These are phyloP conservation scores for Ormyrus labotus DNA, from an alignment of 2,888 invertebrate species.

Conservation along the genomic window DNA sequence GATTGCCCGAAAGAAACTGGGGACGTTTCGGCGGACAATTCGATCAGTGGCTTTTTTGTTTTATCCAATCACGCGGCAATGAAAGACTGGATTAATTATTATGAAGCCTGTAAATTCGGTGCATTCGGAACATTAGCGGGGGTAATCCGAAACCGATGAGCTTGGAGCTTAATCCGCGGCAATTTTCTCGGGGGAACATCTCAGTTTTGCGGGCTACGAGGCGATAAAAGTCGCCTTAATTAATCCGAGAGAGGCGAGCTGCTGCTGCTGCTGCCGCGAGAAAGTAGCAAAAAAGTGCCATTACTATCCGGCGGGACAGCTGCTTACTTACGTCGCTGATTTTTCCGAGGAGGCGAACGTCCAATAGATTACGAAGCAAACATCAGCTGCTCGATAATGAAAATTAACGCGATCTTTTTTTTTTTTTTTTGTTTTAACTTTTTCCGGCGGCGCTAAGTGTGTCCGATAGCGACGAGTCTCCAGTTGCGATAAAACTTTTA, in stretches of 20 bases:
- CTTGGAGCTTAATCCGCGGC: background rate
- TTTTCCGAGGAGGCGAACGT: constrained; percentile 4
- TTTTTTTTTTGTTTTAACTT: too few relatives aligned
- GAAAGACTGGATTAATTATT: too few relatives aligned
- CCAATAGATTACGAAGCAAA: background rate
- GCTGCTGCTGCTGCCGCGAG: background rate
- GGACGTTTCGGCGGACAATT: too few relatives aligned
- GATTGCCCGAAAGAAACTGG: too few relatives aligned
- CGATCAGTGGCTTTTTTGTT: too few relatives aligned
- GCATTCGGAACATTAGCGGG: too few relatives aligned
- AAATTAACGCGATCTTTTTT: background rate
- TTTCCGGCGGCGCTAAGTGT: too few relatives aligned
- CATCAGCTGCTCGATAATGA: background rate
- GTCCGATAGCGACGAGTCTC: too few relatives aligned
- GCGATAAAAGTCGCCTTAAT: constrained; percentile 30
- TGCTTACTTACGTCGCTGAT: constrained; percentile 1
- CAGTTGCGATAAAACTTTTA: background rate
- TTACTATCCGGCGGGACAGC: background rate
- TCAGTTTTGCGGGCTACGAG: constrained; percentile 1
- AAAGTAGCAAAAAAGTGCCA: constrained; percentile 20
- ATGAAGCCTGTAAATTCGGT: too few relatives aligned
- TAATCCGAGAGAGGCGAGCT: constrained; percentile 8
- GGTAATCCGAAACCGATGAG: too few relatives aligned
- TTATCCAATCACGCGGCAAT: too few relatives aligned
- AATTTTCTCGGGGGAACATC: constrained; percentile 26